Conservation (phyloP, 1,140 invertebrate genomes). For the Drosophila tani region DNA sequence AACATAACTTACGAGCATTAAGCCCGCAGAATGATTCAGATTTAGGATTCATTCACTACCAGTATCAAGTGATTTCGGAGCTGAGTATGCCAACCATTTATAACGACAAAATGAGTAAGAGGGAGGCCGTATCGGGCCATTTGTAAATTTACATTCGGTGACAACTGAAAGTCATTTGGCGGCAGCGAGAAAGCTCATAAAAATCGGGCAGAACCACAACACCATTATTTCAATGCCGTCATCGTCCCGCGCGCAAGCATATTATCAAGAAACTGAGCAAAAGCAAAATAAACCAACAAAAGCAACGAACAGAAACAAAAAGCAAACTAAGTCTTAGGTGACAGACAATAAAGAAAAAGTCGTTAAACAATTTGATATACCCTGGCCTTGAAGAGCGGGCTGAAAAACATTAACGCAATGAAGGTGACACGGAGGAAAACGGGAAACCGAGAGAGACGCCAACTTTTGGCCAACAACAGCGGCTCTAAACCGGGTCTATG, state of each 20-base stretch:
- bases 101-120: slow-evolving; percentile 20
- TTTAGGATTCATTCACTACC: slow-evolving; percentile 27
- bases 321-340: slow-evolving; percentile 62
- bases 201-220: slow-evolving; percentile 29
- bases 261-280: slow-evolving; percentile 43
- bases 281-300: slow-evolving; percentile 15
- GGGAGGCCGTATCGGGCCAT: slow-evolving; percentile 34
- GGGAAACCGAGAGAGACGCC: slow-evolving; percentile 19
- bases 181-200: slow-evolving; percentile 45
- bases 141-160: slow-evolving; percentile 61
- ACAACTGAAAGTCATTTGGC: slow-evolving; percentile 65
- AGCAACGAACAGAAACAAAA: slow-evolving; percentile 27
- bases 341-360: slow-evolving; percentile 72
- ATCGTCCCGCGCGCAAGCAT: slow-evolving; percentile 36
- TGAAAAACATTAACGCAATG: slow-evolving; percentile 33
- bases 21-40: slow-evolving; percentile 16
- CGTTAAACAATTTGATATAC: slow-evolving; percentile 78
- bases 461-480: slow-evolving; percentile 22
- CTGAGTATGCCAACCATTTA: slow-evolving; percentile 32
- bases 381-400: slow-evolving; percentile 68
- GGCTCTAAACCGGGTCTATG: slow-evolving; percentile 45
- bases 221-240: slow-evolving; percentile 59
- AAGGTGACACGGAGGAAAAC: slow-evolving; percentile 16
- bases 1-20: slow-evolving; percentile 2
- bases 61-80: slow-evolving; percentile 31